Evolutionary conservation across 2,113 vertebrate genomes (phyloP), one percentile per base, ranked within the genome.

Genomic region (Lampris megalopsis): DNA sequence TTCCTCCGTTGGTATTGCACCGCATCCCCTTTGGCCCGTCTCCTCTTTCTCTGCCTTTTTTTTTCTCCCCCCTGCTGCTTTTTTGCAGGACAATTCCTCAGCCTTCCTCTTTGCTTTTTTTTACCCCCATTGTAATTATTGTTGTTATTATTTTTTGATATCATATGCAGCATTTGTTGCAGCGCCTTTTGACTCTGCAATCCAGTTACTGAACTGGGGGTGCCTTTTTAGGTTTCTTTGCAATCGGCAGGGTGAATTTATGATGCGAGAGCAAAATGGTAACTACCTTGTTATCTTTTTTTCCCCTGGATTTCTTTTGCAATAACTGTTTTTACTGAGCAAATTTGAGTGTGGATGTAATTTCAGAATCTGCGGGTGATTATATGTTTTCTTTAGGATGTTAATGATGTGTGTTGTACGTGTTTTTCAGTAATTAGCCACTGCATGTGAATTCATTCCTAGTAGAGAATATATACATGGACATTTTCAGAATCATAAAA

Each of bases 201-300:
- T 79, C 69, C 77, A 73, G 56, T 81, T 71, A 73, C 66, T 86
- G 43, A 85, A 79, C 72, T 74, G 67, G 75, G 73, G 78, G 68
- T 65, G 82, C 62, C 61, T 86, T 88, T 75, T 91, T 81, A 77
- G 76, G 48, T 83, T 88, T 86, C 68, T 86, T 86, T 83, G 73
- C 82, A 80, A 75, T 88, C 85, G 84, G 72, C 84, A 82, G 73
- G 83, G 84, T 82, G 88, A 91, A 89, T 93, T 94, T 94, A 94
- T 93, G 92, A 94, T 95, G 94, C 92, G 84, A 94, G 86, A 93
- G 86, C 87, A 87, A 92, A 93, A 95, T 95, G 94, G 94, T 95
- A 95, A 95, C 86, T 94, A 94, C 86, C 36, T 24, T 58, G 4
- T 56, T 77, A 79, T 87, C 67, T 6, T 78, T 66, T 58, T 79